These are phyloP conservation scores for Pampusana beccarii DNA, from an alignment of 2,113 vertebrate species.

Conservation along the genomic window DNA sequence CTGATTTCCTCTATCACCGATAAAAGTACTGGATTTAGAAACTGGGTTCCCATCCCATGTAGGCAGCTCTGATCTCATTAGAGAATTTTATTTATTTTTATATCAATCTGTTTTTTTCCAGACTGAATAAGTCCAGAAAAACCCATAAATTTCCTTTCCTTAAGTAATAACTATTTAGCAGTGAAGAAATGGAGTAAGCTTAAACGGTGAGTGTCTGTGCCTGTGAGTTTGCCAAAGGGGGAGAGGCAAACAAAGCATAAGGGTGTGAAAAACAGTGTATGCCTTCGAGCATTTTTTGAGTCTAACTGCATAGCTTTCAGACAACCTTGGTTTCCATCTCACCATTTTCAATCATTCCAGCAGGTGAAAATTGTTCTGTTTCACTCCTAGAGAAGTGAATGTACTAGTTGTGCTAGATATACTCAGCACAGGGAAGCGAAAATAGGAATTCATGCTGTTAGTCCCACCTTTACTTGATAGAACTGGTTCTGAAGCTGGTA, in stretches of 20 bases:
- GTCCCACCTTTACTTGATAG: neutral
- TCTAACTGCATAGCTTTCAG: neutral
- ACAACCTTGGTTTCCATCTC: neutral
- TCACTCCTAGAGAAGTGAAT: neutral
- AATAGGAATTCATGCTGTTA: neutral
- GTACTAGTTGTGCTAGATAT: neutral
- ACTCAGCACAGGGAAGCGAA: neutral
- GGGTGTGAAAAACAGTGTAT: neutral
- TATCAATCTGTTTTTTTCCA: neutral
- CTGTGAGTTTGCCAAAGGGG: neutral
- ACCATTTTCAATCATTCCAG: neutral
- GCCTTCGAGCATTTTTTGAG: neutral
- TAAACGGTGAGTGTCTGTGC: neutral
- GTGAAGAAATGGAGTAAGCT: neutral
- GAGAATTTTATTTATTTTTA: neutral
- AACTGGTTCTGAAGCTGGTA: neutral
- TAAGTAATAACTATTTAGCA: neutral
- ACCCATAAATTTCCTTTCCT: neutral
- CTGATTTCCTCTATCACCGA: neutral
- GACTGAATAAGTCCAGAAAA: neutral
- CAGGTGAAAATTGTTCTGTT: neutral
- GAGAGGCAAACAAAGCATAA: neutral
- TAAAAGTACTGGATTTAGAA: neutral
- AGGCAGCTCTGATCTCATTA: neutral
- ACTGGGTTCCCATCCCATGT: neutral